Conservation (phyloP, 2,888 invertebrate genomes). For the Smittia aterrima region DNA sequence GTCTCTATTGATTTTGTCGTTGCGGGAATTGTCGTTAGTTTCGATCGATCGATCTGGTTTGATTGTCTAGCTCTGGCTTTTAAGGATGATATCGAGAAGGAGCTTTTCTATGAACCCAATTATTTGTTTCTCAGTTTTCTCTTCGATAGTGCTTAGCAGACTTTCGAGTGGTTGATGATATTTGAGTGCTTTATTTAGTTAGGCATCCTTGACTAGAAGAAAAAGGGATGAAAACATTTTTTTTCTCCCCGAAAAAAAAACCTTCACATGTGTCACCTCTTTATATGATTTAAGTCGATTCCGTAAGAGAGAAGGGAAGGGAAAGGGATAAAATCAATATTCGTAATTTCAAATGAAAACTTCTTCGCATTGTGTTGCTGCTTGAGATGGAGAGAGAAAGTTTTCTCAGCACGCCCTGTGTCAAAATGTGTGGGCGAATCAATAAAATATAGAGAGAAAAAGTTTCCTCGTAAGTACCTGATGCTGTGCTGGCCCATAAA, state of each 20-base stretch:
- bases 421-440: neutral
- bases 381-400: neutral
- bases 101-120: slow-evolving; percentile 8
- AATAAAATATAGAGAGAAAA: slow-evolving; percentile 1
- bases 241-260: neutral
- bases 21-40: too few species aligned
- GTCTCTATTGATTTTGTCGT: too few species aligned
- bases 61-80: too few species aligned
- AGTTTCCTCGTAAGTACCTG: slow-evolving; percentile 10
- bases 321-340: neutral
- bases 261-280: neutral
- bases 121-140: neutral
- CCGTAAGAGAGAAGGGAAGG: neutral
- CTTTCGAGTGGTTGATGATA: slow-evolving; percentile 15
- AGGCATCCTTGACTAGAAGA: neutral
- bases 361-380: neutral
- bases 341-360: slow-evolving; percentile 1
- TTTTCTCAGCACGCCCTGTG: neutral
- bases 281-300: neutral
- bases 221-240: neutral
- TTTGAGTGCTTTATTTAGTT: neutral
- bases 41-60: too few species aligned
- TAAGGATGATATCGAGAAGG: too few species aligned
- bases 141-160: neutral
- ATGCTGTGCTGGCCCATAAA: slow-evolving; percentile 15